These are phyloP conservation scores for Tromatobia lineatoria DNA, from an alignment of 2,888 invertebrate species.

Conservation along the genomic window DNA sequence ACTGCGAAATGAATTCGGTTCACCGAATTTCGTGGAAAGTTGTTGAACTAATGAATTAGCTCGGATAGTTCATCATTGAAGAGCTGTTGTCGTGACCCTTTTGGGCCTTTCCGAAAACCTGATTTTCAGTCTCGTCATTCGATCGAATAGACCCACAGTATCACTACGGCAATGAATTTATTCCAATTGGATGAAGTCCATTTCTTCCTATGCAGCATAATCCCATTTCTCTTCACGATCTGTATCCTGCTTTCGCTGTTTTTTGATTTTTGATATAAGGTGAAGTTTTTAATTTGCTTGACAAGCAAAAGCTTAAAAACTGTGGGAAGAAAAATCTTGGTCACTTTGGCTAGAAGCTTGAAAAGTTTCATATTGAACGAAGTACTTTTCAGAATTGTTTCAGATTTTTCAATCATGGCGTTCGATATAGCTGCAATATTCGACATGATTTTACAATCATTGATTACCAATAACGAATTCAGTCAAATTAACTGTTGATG, in stretches of 20 bases:
- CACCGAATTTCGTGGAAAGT: not conserved
- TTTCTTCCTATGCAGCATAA: not conserved
- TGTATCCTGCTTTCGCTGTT: not conserved
- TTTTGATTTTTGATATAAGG: too few relatives aligned
- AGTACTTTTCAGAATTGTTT: too few relatives aligned
- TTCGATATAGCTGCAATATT: too few relatives aligned
- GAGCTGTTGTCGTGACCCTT: not conserved
- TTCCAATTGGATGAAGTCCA: constrained; percentile 5
- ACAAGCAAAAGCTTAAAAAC: too few relatives aligned
- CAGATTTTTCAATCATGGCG: too few relatives aligned
- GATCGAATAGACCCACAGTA: constrained; percentile 15
- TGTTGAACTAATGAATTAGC: not conserved
- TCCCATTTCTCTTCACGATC: not conserved
- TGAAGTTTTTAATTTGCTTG: too few relatives aligned
- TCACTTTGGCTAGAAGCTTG: too few relatives aligned
- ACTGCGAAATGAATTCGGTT: not conserved
- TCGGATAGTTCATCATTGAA: not conserved
- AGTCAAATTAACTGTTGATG: too few relatives aligned
- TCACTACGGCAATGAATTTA: constrained; percentile 28
- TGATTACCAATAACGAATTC: too few relatives aligned
- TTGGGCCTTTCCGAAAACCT: not conserved
- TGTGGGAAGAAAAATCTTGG: too few relatives aligned
- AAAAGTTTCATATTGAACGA: too few relatives aligned
- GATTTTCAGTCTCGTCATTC: not conserved
- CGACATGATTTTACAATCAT: too few relatives aligned